Evolutionary conservation across 1,140 invertebrate genomes (phyloP).

Genomic region (Mylabris phalerata): DNA sequence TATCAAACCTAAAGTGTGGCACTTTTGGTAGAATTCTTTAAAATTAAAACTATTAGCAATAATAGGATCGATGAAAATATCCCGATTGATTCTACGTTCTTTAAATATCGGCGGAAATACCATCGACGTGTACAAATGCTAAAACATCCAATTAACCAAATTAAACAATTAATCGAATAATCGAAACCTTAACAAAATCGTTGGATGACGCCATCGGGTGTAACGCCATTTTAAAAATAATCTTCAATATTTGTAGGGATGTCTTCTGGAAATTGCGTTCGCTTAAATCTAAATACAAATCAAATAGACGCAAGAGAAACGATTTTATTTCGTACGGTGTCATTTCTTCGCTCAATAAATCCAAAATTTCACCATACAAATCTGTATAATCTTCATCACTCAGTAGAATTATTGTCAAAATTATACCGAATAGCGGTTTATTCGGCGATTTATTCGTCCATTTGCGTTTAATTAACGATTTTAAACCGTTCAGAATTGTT

Average conservation of each 20-base stretch:
- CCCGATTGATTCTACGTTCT: neutral
- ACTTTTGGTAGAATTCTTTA: slow-evolving; percentile 7
- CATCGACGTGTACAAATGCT: slow-evolving; percentile 8
- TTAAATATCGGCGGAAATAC: slow-evolving; percentile 5
- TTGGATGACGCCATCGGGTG: slow-evolving; percentile 12
- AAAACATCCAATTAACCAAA: neutral
- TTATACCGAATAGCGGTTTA: slow-evolving; percentile 4
- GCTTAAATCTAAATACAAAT: slow-evolving; percentile 1
- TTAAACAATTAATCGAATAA: neutral
- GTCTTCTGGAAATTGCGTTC: neutral
- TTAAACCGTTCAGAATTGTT: neutral
- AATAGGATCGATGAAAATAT: slow-evolving; percentile 4
- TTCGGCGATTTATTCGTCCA: slow-evolving; percentile 2
- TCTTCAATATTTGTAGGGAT: slow-evolving; percentile 2
- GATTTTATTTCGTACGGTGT: slow-evolving; percentile 6
- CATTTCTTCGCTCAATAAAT: neutral
- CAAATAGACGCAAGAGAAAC: neutral
- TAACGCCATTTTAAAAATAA: slow-evolving; percentile 8
- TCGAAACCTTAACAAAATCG: slow-evolving; percentile 4
- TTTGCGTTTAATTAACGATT: slow-evolving; percentile 4
- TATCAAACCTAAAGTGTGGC: slow-evolving; percentile 10
- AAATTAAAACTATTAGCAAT: slow-evolving; percentile 5
- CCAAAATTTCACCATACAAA: slow-evolving; percentile 6
- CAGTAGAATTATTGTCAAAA: slow-evolving; percentile 2
- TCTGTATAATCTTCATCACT: slow-evolving; percentile 1